phyloP scores from a whole-genome alignment of 2,113 vertebrate genomes.

The Tragelaphus strepsiceros region DNA sequence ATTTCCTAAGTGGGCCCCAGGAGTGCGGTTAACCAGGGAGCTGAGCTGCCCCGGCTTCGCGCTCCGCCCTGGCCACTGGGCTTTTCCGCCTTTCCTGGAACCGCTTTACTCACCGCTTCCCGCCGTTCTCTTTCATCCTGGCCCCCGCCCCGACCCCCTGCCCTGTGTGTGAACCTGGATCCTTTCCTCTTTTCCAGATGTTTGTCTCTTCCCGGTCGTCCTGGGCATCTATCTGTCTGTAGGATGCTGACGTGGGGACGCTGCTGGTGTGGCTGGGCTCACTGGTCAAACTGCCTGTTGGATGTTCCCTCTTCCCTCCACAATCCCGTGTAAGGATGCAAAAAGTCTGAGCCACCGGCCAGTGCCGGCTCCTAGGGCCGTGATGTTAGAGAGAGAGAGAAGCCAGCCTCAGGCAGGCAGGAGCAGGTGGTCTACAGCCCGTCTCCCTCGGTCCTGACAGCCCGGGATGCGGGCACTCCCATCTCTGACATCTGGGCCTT shows the following conservation, averaged over 20 bases:
- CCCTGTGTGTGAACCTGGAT: no score
- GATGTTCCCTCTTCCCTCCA: not conserved
- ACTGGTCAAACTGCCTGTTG: not conserved
- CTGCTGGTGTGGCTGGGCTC: not conserved
- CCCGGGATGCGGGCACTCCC: no score
- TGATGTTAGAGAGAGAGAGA: not conserved
- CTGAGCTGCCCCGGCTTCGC: not conserved
- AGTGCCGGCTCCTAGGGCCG: rapidly evolving
- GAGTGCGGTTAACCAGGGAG: constrained; percentile 45
- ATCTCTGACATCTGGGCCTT: rapidly evolving
- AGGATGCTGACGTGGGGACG: not conserved
- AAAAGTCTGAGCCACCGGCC: rapidly evolving
- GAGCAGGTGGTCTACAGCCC: not conserved
- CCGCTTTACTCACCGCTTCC: not conserved
- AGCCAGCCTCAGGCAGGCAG: rapidly evolving
- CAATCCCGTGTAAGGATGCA: not conserved
- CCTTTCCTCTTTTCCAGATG: not conserved
- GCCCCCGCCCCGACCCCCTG: not conserved
- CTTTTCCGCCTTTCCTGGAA: not conserved
- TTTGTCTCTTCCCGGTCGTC: not conserved
- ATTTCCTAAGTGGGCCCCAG: constrained; percentile 40
- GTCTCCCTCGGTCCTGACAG: not conserved
- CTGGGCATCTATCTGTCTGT: not conserved
- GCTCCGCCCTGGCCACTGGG: not conserved
- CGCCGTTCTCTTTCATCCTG: not conserved